Evolutionary conservation across 2,113 vertebrate genomes (phyloP), one percentile per base, ranked within the genome.

Genomic region (Galemys pyrenaicus): DNA sequence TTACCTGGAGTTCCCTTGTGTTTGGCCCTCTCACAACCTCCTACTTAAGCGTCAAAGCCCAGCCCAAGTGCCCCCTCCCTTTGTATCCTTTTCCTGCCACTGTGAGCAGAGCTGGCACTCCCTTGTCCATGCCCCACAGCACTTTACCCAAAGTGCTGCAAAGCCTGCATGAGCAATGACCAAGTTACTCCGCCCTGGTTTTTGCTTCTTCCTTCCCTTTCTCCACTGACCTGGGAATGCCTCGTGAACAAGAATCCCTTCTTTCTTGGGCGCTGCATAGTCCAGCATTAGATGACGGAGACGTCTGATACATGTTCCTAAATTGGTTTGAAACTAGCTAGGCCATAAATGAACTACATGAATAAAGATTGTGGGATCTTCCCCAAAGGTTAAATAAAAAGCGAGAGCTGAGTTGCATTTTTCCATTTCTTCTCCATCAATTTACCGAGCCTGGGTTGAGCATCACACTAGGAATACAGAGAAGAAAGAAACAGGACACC

Each of bases 81-180:
- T 35, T 56, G 16, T 7, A 51, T 30, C 9, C 32, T 22, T 46
- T 41, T n/a, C 80, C 64, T 32, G 37, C 58, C 12, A 0, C 20
- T 54, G 51, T 9, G 3, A 51, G 51, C 3, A 46, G 68, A 67
- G 28, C 37, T 5, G 39, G 24, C 1, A 67, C 22, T 49, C 9
- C 1, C 2, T 39, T 24, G n/a, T 41, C 51, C 32, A 0, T 0
- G 54, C 32, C 51, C 3, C 1, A 0, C 12, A 24, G n/a, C 19
- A 9, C 28, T 62, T 26, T 1, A 4, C n/a, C n/a, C n/a, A n/a
- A n/a, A n/a, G n/a, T n/a, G n/a, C n/a, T n/a, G 26, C 20, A 37
- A 30, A 20, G 9, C 51, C 49, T 5, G 22, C 26, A 20, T 0
- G 0, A 13, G 39, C 28, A 67, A 28, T 22, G 13, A 10, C 20